Evolutionary conservation across 2,797 vertebrate genomes (phyloP).

Genomic region (Lepus townsendii): DNA sequence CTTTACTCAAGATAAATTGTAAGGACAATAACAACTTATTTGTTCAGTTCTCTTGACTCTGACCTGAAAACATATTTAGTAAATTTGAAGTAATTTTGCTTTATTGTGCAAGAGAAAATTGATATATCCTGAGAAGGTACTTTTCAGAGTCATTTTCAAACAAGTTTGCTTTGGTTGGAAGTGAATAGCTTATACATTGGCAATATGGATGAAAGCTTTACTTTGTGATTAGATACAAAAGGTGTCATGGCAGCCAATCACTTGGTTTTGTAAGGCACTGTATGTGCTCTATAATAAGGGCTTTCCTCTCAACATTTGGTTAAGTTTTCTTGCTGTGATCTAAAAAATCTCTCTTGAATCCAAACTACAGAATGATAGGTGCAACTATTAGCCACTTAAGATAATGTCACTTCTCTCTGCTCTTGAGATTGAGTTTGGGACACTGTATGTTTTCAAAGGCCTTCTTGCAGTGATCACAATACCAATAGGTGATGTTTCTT

Average conservation of each 20-base stretch:
- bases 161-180: constrained; percentile 6
- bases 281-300: background rate
- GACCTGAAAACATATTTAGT: constrained; percentile 4
- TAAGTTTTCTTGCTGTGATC: constrained; percentile 40
- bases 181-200: background rate
- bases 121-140: background rate
- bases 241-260: background rate
- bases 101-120: constrained; percentile 12
- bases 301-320: background rate
- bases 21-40: background rate
- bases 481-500: background rate
- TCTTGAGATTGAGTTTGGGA: background rate
- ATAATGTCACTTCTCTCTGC: background rate
- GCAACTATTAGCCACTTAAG: background rate
- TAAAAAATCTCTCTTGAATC: background rate
- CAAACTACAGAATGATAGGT: background rate
- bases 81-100: constrained; percentile 34
- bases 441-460: background rate
- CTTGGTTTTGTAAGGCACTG: background rate
- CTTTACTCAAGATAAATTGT: constrained; percentile 39
- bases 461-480: background rate
- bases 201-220: background rate
- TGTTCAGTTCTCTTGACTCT: constrained; percentile 2
- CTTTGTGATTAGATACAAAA: constrained; percentile 2
- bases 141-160: constrained; percentile 46